phyloP scores from a whole-genome alignment of 2,888 invertebrate genomes.

The Conistra vaccinii region DNA sequence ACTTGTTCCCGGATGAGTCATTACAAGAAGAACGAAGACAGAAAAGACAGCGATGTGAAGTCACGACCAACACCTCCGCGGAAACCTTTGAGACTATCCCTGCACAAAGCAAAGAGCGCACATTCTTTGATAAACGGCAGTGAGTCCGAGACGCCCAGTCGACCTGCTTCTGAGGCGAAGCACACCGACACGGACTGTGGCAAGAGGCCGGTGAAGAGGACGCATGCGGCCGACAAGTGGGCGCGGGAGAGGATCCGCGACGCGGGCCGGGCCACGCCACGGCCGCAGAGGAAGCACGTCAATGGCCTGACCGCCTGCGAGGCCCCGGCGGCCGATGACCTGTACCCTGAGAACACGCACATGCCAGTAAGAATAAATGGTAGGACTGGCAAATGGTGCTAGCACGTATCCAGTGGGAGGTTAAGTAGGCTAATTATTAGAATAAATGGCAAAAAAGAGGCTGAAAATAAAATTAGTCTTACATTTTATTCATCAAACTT shows the following conservation, averaged over 20 bases:
- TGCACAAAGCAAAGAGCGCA: slow-evolving; percentile 95
- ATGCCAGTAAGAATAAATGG: slow-evolving; percentile 72
- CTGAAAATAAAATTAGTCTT: slow-evolving; percentile 30
- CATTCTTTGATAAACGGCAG: slow-evolving; percentile 92
- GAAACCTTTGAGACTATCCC: slow-evolving; percentile 95
- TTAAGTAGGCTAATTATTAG: background rate
- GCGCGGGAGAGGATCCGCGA: slow-evolving; percentile 78
- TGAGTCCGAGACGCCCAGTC: slow-evolving; percentile 85
- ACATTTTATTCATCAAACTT: slow-evolving; percentile 1
- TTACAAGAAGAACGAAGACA: slow-evolving; percentile 85
- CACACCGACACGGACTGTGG: slow-evolving; percentile 76
- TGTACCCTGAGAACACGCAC: slow-evolving; percentile 81
- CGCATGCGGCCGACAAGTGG: slow-evolving; percentile 83
- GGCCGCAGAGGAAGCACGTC: slow-evolving; percentile 78
- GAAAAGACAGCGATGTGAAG: slow-evolving; percentile 83
- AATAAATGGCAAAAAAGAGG: slow-evolving; percentile 41
- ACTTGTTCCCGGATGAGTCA: slow-evolving; percentile 86
- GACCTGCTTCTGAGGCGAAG: slow-evolving; percentile 78
- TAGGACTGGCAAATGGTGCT: slow-evolving; percentile 80
- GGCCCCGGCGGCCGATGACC: slow-evolving; percentile 83
- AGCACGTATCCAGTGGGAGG: slow-evolving; percentile 22
- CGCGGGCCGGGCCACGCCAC: slow-evolving; percentile 82
- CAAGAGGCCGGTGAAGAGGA: slow-evolving; percentile 92
- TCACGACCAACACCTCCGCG: slow-evolving; percentile 95
- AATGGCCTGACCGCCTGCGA: slow-evolving; percentile 78